A percentile compares a stretch with the other conserved stretches of the same genome.
Conservation (phyloP, 2,888 invertebrate species). For the Meloe dianella region DNA sequence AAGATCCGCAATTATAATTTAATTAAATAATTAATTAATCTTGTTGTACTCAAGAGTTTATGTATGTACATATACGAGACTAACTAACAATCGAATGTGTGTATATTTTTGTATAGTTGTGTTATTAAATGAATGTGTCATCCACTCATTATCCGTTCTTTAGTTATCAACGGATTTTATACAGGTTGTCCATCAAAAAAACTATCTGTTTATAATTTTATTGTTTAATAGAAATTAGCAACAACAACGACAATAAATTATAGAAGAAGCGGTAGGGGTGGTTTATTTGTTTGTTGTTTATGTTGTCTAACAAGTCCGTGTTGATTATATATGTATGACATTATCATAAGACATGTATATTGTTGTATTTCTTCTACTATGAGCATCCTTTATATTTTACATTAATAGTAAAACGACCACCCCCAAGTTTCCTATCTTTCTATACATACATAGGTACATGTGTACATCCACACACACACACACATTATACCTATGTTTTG, state of each 20-base stretch:
- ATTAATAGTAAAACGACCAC: constrained; percentile 1
- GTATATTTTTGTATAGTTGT: too few species aligned
- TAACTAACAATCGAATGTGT: background rate
- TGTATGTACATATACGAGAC: too few species aligned
- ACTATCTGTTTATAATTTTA: too few species aligned
- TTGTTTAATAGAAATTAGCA: background rate
- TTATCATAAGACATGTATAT: background rate
- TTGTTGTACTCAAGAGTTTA: background rate
- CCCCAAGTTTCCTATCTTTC: constrained; percentile 6
- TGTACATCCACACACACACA: constrained; percentile 10
- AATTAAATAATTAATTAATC: background rate
- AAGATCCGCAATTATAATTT: background rate
- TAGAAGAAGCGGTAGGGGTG: background rate
- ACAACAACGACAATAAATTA: background rate
- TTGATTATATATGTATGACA: background rate
- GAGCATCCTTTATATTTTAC: background rate
- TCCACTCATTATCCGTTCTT: too few species aligned
- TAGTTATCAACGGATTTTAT: too few species aligned
- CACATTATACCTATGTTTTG: constrained; percentile 28
- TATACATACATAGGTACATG: too few species aligned
- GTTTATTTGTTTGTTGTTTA: constrained; percentile 2
- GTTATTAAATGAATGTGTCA: too few species aligned
- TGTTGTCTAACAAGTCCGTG: background rate
- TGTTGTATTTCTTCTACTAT: background rate
- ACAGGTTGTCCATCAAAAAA: too few species aligned